Percentiles rank a stretch among this genome's conserved stretches.
Evolutionary conservation across 1,140 invertebrate genomes (phyloP).

Genomic region (Lethrus apterus): DNA sequence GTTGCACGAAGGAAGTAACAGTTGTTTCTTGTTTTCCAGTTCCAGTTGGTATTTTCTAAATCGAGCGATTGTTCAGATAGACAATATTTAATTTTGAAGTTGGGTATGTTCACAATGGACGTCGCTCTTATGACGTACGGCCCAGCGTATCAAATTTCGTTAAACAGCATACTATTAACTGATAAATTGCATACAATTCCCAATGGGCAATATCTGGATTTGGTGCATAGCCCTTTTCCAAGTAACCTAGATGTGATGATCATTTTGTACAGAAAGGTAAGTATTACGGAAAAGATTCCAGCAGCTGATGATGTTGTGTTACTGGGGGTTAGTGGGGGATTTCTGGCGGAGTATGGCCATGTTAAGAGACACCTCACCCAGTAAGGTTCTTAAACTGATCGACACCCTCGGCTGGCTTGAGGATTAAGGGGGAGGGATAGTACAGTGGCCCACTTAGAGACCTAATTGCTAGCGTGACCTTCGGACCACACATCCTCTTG

Average conservation of each 20-base stretch:
- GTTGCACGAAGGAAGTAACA: neutral
- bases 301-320: too few relatives aligned
- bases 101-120: slow-evolving; percentile 64
- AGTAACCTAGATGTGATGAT: slow-evolving; percentile 56
- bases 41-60: slow-evolving; percentile 43
- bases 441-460: too few relatives aligned
- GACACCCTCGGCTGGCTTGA: too few relatives aligned
- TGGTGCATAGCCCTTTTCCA: slow-evolving; percentile 51
- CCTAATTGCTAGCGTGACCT: too few relatives aligned
- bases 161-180: slow-evolving; percentile 64
- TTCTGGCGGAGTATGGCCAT: too few relatives aligned
- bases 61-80: slow-evolving; percentile 59
- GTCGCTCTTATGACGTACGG: slow-evolving; percentile 72
- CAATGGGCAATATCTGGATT: slow-evolving; percentile 69
- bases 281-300: too few relatives aligned
- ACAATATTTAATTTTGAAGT: slow-evolving; percentile 67
- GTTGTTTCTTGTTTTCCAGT: slow-evolving; percentile 23
- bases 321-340: too few relatives aligned
- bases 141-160: slow-evolving; percentile 65
- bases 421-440: too few relatives aligned
- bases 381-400: too few relatives aligned
- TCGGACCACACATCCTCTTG: too few relatives aligned
- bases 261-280: neutral
- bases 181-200: slow-evolving; percentile 71
- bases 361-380: too few relatives aligned